Conservation (phyloP, 2,797 vertebrate genomes). For the Loris lydekkerianus region DNA sequence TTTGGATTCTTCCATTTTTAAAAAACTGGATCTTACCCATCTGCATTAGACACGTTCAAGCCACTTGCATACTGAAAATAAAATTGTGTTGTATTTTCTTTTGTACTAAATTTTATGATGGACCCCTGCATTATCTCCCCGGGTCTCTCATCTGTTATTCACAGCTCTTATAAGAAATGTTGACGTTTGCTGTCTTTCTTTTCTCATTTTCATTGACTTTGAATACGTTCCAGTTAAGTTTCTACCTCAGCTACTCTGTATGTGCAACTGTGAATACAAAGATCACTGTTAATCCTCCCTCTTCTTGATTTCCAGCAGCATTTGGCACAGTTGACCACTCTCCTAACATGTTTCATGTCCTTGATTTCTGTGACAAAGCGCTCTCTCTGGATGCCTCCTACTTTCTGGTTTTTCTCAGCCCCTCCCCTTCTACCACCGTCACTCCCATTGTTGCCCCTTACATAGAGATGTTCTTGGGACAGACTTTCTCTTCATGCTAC, state of each 20-base stretch:
- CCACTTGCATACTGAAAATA: background rate
- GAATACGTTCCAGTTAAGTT: background rate
- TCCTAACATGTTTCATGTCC: background rate
- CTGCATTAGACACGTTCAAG: background rate
- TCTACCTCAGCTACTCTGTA: background rate
- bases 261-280: background rate
- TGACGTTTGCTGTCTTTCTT: background rate
- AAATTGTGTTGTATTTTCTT: background rate
- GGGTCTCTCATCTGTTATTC: background rate
- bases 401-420: background rate
- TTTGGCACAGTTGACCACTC: background rate
- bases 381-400: background rate
- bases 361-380: slow-evolving; percentile 30
- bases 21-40: background rate
- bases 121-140: background rate
- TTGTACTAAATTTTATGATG: background rate
- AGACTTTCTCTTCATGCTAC: background rate
- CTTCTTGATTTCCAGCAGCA: background rate
- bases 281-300: background rate
- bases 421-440: background rate
- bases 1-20: slow-evolving; percentile 6
- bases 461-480: background rate
- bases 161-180: slow-evolving; percentile 6
- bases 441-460: background rate
- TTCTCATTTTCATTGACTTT: slow-evolving; percentile 38